Conservation (phyloP, 2,797 vertebrate genomes). For the Mormyrus proboscirostris region DNA sequence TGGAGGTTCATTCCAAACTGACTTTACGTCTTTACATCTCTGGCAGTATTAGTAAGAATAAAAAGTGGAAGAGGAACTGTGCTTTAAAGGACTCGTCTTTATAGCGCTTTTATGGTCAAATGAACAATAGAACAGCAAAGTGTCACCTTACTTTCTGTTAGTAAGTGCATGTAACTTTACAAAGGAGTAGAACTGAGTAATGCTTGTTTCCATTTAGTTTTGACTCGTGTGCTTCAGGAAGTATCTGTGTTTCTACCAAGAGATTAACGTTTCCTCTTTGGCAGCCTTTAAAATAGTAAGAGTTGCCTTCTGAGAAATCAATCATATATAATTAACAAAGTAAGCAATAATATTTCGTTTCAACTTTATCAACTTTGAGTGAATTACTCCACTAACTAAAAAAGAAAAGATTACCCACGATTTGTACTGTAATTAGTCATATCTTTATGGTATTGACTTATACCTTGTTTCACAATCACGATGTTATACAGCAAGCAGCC, state of each 20-base stretch:
- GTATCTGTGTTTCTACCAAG: conserved; percentile 25
- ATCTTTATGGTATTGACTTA: background rate
- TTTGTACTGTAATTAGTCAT: background rate
- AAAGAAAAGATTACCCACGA: background rate
- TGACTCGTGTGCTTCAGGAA: conserved; percentile 19
- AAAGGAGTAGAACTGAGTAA: background rate
- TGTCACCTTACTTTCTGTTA: background rate
- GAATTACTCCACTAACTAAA: background rate
- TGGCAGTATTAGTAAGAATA: background rate
- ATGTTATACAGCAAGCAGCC: background rate
- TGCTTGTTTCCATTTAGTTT: conserved; percentile 16
- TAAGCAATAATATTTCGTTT: background rate
- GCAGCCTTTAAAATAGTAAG: background rate
- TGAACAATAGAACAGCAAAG: background rate
- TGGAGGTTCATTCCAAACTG: background rate
- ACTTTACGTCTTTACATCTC: background rate
- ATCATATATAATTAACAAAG: background rate
- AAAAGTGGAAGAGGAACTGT: background rate
- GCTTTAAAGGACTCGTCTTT: background rate
- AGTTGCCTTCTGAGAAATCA: conserved; percentile 2
- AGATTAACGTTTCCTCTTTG: conserved; percentile 24
- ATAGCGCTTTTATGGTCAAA: conserved; percentile 1
- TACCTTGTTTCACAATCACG: background rate
- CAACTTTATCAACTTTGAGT: background rate
- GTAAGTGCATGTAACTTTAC: background rate